Conservation (phyloP, 2,797 vertebrate genomes). For the Manis crassicaudata region DNA sequence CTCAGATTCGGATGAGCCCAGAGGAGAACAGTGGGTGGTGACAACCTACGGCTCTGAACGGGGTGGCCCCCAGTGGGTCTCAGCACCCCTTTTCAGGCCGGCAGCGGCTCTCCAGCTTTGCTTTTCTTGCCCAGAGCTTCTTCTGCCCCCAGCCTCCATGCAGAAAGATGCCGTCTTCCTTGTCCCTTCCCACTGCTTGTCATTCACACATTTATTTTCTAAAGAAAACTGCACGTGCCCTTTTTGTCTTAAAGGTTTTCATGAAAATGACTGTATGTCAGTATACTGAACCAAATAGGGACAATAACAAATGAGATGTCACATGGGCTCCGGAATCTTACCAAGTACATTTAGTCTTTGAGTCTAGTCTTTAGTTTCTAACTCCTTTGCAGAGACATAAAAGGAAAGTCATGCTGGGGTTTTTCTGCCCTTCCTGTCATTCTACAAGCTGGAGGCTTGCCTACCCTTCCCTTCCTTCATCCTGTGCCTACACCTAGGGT, state of each 20-base stretch:
- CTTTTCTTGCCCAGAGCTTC: neutral
- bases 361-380: neutral
- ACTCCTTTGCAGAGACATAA: neutral
- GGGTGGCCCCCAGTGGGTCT: neutral
- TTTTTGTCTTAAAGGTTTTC: constrained; percentile 11
- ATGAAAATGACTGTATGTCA: neutral
- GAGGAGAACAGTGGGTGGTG: neutral
- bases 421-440: neutral
- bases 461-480: neutral
- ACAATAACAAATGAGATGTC: neutral
- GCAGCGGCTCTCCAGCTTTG: neutral
- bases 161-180: neutral
- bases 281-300: neutral
- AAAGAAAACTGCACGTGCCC: neutral
- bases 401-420: neutral
- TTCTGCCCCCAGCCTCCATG: neutral
- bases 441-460: neutral
- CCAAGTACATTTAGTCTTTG: neutral
- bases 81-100: neutral
- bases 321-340: neutral
- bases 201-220: neutral
- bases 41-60: neutral
- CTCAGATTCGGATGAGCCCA: neutral
- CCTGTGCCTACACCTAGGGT: neutral
- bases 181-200: neutral